phyloP scores from a whole-genome alignment of 2,888 invertebrate species.

The Phlogophora meticulosa region DNA sequence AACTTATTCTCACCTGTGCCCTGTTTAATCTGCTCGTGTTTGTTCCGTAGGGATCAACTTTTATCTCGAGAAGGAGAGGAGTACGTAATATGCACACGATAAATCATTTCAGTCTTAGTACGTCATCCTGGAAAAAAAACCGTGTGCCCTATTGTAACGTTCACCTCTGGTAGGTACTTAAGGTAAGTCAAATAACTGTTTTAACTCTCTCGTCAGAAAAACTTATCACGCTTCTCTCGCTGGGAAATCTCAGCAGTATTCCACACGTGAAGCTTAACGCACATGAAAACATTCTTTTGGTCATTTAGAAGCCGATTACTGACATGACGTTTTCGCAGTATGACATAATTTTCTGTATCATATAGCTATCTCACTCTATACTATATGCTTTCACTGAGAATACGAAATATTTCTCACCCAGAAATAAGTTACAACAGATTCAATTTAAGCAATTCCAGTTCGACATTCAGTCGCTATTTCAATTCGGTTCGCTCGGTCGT shows the following conservation, averaged over 20 bases:
- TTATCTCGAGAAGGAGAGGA: conserved; percentile 27
- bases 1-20: conserved; percentile 63
- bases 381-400: not conserved
- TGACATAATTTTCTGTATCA: not conserved
- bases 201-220: not conserved
- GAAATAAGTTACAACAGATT: conserved; percentile 26
- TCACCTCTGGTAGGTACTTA: conserved; percentile 2
- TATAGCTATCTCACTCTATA: not conserved
- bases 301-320: not conserved
- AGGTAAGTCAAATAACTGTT: not conserved
- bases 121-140: conserved; percentile 1
- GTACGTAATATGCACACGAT: conserved; percentile 37
- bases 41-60: conserved; percentile 42
- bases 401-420: not conserved
- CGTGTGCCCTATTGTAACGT: not conserved
- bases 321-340: not conserved
- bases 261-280: not conserved
- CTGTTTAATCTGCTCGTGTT: conserved; percentile 55
- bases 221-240: not conserved
- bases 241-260: not conserved
- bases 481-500: conserved; percentile 3
- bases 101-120: conserved; percentile 31
- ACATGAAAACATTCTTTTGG: not conserved
- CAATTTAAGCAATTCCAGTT: conserved; percentile 5
- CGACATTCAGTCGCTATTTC: conserved; percentile 17